These are phyloP conservation scores for Paguma larvata DNA, from an alignment of 2,797 vertebrate genomes.

Conservation along the genomic window DNA sequence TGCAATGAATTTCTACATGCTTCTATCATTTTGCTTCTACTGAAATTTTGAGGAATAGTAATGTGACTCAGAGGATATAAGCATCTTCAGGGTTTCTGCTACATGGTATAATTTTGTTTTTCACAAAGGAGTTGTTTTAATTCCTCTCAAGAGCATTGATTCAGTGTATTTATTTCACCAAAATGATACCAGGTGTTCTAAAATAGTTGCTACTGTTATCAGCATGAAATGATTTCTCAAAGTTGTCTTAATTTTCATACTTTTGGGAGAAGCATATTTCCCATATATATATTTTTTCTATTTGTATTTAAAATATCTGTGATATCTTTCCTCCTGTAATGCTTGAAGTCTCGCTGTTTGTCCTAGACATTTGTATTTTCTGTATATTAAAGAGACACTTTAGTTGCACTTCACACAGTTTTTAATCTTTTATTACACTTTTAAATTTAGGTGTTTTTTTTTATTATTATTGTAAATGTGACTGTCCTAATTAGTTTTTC, in stretches of 20 bases:
- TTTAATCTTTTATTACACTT: neutral
- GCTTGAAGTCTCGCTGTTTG: neutral
- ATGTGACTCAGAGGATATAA: neutral
- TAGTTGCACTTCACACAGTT: neutral
- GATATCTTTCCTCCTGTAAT: neutral
- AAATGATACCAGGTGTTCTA: neutral
- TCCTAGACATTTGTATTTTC: conserved; percentile 4
- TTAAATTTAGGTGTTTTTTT: neutral
- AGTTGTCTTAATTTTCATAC: conserved; percentile 39
- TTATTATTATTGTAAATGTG: neutral
- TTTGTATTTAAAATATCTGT: conserved; percentile 30
- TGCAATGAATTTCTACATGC: neutral
- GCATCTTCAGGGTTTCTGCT: neutral
- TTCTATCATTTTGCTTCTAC: conserved; percentile 49
- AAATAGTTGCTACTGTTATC: conserved; percentile 11
- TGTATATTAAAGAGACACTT: conserved; percentile 12
- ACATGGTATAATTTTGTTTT: conserved; percentile 10
- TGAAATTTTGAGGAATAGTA: conserved; percentile 47
- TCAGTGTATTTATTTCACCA: neutral
- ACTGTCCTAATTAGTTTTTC: conserved; percentile 69
- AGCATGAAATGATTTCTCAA: conserved; percentile 31
- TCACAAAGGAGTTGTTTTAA: neutral
- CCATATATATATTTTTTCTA: neutral
- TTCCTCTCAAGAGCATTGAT: neutral
- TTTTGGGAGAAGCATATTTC: neutral